These are phyloP conservation scores for Acrocephalus kingi DNA, from an alignment of 2,113 vertebrate species.

Conservation along the genomic window DNA sequence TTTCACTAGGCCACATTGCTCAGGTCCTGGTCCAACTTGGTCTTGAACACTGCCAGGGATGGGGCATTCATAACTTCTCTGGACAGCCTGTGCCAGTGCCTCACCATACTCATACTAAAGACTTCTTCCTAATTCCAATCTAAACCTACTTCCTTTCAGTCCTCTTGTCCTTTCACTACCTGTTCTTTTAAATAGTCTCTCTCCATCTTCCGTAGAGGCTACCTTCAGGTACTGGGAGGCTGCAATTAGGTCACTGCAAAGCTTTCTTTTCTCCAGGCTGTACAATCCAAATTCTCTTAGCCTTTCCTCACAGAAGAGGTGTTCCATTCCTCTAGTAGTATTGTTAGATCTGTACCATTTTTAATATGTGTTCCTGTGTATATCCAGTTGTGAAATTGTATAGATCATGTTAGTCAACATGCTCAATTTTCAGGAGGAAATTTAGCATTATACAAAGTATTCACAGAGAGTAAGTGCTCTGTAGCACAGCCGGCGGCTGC, in stretches of 20 bases:
- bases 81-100: neutral
- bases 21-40: neutral
- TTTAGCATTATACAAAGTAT: neutral
- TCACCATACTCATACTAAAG: neutral
- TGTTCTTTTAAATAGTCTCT: neutral
- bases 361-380: neutral
- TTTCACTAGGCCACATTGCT: neutral
- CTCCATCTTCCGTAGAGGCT: neutral
- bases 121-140: neutral
- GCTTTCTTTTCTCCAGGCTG: neutral
- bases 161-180: neutral
- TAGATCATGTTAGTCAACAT: neutral
- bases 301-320: neutral
- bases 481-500: neutral
- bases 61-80: accelerated
- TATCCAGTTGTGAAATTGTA: neutral
- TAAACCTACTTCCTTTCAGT: neutral
- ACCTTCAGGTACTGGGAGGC: neutral
- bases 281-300: neutral
- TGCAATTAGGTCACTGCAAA: neutral
- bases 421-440: neutral
- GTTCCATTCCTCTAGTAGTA: neutral
- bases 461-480: neutral
- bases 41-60: neutral
- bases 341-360: neutral